Base-by-base conservation (phyloP, 1,140 invertebrate genomes). In the Drosophila nannoptera region DNA sequence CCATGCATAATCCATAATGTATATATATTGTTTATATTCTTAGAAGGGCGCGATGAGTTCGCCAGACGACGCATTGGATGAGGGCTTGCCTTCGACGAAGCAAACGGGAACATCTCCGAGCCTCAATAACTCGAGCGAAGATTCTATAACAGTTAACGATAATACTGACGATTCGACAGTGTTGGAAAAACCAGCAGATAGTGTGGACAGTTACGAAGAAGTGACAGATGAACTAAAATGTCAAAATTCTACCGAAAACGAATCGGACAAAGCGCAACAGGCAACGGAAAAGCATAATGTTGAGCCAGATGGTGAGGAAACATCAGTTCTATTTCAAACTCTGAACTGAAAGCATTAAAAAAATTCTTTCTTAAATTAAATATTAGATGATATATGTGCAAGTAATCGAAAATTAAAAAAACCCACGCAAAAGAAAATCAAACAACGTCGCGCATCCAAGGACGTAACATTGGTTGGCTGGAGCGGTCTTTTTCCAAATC, bases 391-490 rank as follows among this genome's bases (percentile, higher is more conserved):
- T 4, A 22, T 22, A 22, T 11, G 2, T 2, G 46, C 31, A 50
- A 9, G 11, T 32, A 12, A 7, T 35, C 50, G 52, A 36, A 72
- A 61, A 16, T 4, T 43, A 0, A 61, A 56, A 16, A 72, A 61
- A 32, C 9, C 8, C n/a, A n/a, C n/a, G n/a, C n/a, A n/a, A n/a
- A 75, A 67, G 8, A 72, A 16, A 14, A 31, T 31, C 4, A 63
- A 62, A 11, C 32, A 46, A 11, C 50, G 65, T 4, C 56, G 61
- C 3, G 29, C 29, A 0, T 62, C 72, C 0, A 71, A 60, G 29
- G 72, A 83, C 4, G 32, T 36, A 0, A 54, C 42, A n/a, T 38
- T 83, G 2, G 49, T 67, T 9, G 80, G 80, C 5, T 84, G 52
- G 42, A 62, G 14, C 7, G 76, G 62, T 0, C 6, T 0, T 0